These are phyloP conservation scores for Glyptemys insculpta DNA, from an alignment of 2,797 vertebrate species.

Conservation along the genomic window DNA sequence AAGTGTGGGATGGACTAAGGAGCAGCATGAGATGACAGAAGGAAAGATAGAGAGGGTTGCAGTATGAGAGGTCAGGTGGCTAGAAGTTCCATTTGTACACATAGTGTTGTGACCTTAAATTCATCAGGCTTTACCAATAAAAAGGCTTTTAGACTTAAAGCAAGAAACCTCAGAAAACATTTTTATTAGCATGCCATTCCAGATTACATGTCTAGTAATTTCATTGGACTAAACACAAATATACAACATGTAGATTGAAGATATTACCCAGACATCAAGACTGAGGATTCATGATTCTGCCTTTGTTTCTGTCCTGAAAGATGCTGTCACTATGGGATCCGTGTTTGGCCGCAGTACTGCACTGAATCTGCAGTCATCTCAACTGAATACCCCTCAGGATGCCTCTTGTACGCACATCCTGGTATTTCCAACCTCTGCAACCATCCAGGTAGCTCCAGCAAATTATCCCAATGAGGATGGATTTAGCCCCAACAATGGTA, in stretches of 20 bases:
- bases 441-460: constrained; percentile 94
- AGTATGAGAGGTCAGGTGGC: neutral
- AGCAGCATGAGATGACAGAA: neutral
- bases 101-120: neutral
- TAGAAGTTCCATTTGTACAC: neutral
- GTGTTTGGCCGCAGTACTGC: constrained; percentile 98
- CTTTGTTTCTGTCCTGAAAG: constrained; percentile 68
- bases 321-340: constrained; percentile 97
- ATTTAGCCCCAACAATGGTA: constrained; percentile 91
- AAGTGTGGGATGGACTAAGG: neutral
- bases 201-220: neutral
- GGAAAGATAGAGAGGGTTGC: neutral
- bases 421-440: constrained; percentile 97
- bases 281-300: neutral
- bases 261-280: neutral
- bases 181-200: neutral
- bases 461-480: constrained; percentile 94
- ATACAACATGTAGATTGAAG: neutral
- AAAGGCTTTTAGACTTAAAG: neutral
- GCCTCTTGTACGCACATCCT: constrained; percentile 98
- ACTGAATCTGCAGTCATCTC: constrained; percentile 96
- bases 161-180: neutral
- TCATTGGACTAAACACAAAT: neutral
- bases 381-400: constrained; percentile 98
- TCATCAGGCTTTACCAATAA: neutral